These are phyloP conservation scores for Gobiocypris rarus DNA, from an alignment of 2,113 vertebrate genomes.

Conservation along the genomic window DNA sequence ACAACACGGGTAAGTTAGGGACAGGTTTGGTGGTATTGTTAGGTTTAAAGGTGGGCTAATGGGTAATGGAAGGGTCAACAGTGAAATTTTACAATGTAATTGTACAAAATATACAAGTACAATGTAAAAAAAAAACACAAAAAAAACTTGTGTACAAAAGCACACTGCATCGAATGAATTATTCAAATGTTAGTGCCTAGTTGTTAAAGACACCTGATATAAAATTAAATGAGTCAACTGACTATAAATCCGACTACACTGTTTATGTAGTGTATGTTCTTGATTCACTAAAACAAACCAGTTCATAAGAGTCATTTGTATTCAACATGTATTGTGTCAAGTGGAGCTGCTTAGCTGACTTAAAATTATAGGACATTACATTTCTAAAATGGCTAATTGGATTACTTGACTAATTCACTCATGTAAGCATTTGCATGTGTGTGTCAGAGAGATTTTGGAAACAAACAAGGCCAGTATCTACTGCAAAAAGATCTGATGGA, in stretches of 20 bases:
- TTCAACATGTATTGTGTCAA: too few species aligned
- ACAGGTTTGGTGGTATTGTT: too few species aligned
- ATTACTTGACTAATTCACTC: conserved; percentile 43
- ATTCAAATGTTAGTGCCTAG: too few species aligned
- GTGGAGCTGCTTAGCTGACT: conserved; percentile 6
- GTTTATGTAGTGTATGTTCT: background rate
- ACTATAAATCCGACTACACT: background rate
- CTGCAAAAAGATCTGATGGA: background rate
- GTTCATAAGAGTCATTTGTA: background rate
- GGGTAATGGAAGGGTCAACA: too few species aligned
- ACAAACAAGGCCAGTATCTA: background rate
- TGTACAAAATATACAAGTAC: too few species aligned
- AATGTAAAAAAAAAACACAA: too few species aligned
- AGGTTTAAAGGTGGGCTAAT: too few species aligned
- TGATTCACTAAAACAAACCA: background rate
- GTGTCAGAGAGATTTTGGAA: background rate
- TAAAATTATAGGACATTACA: background rate
- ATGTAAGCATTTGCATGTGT: background rate
- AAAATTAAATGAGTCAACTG: background rate
- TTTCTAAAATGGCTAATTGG: conserved; percentile 39
- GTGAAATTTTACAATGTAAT: too few species aligned
- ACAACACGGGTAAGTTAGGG: too few species aligned
- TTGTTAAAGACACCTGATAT: too few species aligned
- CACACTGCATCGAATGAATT: too few species aligned
- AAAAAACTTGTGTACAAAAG: too few species aligned